phyloP scores from a whole-genome alignment of 2,888 invertebrate genomes.

The Aelia acuminata region DNA sequence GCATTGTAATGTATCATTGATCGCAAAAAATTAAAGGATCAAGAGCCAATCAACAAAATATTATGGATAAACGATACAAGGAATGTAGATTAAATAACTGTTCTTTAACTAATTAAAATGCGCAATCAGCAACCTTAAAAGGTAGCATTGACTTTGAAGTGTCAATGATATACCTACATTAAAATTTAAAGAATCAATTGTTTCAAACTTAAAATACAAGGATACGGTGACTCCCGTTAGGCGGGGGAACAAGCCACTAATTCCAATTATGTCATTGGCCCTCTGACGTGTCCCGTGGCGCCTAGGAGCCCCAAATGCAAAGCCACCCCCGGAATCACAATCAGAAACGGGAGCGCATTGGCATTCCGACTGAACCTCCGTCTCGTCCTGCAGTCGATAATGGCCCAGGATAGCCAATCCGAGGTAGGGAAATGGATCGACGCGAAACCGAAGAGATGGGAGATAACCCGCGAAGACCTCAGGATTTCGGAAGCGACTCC shows the following conservation, averaged over 20 bases:
- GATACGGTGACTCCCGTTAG: neutral
- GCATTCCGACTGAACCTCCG: neutral
- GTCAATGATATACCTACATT: too few species aligned
- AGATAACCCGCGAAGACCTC: neutral
- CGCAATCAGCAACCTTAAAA: too few species aligned
- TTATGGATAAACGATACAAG: too few species aligned
- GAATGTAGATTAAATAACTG: too few species aligned
- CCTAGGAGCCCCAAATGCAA: conserved; percentile 27
- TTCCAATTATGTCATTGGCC: conserved; percentile 46
- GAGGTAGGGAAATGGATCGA: neutral
- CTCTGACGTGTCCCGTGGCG: conserved; percentile 37
- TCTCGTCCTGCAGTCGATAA: conserved; percentile 17
- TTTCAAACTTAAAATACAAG: too few species aligned
- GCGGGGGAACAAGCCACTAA: conserved; percentile 3
- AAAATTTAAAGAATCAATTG: too few species aligned
- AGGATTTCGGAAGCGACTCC: neutral
- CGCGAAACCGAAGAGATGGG: neutral
- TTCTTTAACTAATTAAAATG: too few species aligned
- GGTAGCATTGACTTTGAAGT: too few species aligned
- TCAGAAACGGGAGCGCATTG: neutral
- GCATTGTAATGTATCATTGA: too few species aligned
- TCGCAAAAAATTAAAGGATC: too few species aligned
- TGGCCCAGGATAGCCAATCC: neutral
- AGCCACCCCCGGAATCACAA: conserved; percentile 17
- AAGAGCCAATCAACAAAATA: too few species aligned